These are phyloP conservation scores for Dastarcus helophoroides DNA, from an alignment of 2,888 invertebrate genomes.

Conservation along the genomic window DNA sequence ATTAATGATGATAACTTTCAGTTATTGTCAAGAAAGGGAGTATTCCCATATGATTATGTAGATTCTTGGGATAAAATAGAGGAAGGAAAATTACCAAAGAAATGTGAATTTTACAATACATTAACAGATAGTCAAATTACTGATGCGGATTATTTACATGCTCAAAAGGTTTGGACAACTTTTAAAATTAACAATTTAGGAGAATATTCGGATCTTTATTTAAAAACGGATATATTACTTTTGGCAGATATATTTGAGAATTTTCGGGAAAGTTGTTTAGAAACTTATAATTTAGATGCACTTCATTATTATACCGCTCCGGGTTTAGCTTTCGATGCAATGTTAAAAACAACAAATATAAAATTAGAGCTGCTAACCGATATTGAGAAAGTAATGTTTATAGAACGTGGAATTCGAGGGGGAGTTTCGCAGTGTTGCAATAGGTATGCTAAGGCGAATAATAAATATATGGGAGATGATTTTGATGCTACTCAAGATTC, in stretches of 20 bases:
- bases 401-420: conserved; percentile 22
- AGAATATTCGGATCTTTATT: conserved; percentile 21
- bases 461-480: conserved; percentile 24
- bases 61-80: conserved; percentile 13
- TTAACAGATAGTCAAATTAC: conserved; percentile 15
- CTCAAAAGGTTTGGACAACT: conserved; percentile 21
- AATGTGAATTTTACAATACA: conserved; percentile 16
- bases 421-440: conserved; percentile 22
- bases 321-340: conserved; percentile 27
- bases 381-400: no score
- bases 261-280: conserved; percentile 12
- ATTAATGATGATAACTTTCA: no score
- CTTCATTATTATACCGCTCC: conserved; percentile 27
- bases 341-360: conserved; percentile 25
- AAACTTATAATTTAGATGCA: conserved; percentile 21
- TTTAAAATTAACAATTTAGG: conserved; percentile 21
- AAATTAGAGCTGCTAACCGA: conserved; percentile 25
- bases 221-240: conserved; percentile 14
- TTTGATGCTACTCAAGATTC: conserved; percentile 18
- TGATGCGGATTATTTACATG: conserved; percentile 23
- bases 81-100: conserved; percentile 14
- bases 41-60: conserved; percentile 25
- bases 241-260: conserved; percentile 14
- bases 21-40: no score
- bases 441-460: conserved; percentile 24